Base-by-base conservation (phyloP, 1,140 invertebrate genomes). In the Patella vulgata region DNA sequence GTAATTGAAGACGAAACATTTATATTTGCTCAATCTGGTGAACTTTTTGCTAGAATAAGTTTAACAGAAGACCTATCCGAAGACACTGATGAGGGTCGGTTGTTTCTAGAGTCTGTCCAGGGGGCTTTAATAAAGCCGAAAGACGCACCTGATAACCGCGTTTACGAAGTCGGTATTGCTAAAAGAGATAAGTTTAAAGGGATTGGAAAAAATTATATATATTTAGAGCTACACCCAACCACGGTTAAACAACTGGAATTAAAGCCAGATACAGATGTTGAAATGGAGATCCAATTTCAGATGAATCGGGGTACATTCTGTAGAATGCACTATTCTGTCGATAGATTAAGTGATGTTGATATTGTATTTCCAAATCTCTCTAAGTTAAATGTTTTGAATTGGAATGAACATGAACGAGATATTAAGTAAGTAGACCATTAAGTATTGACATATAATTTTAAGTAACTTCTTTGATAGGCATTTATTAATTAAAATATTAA, bases 211-310 rank as follows among this genome's bases (percentile, higher is more conserved):
- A 76, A 81, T 27, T 71, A 73, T 59, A 73, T 83, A 30, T 80
- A 74, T 44, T 39, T 82, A 3, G 61, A 62, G 36, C 67, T 83
- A 12, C 68, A 74, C 21, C 63, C 66, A 5, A 42, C 51, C 21
- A 77, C 69, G 63, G 69, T 72, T 19, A 56, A 56, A 44, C 50
- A 55, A 12, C 63, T 82, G 42, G 55, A 66, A 2, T 54, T 82
- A 27, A 59, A 66, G 27, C 39, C 52, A 2, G 33, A 36, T 9
- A 58, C 48, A 14, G 52, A 50, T 1, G 5, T 73, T 1, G 64
- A 76, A 43, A 66, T 82, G n/a, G 78, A 82, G 50, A 71, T 82
- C 9, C 78, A 80, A 70, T 82, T 82, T 51, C 75, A 80, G 68
- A 75, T 80, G 77, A 64, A 79, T 48, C 59, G 78, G n/a, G 39